Conservation (phyloP, 2,113 vertebrate genomes). For the Myrmophylax atrothorax region DNA sequence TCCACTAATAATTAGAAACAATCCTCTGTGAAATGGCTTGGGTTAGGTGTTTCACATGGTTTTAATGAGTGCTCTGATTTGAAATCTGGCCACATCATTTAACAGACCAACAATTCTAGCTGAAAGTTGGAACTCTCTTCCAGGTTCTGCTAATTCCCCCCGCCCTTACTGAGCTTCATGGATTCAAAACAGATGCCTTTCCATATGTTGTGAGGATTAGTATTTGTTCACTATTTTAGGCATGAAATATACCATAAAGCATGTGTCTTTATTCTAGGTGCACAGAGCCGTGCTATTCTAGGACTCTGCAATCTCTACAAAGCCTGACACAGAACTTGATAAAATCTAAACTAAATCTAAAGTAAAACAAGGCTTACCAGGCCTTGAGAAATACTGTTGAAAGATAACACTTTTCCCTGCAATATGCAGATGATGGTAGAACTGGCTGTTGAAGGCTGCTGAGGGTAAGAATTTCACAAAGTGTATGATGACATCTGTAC, state of each 20-base stretch:
- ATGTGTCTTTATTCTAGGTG: neutral
- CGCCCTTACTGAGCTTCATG: neutral
- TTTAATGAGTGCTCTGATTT: neutral
- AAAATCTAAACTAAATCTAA: neutral
- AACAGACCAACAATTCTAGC: neutral
- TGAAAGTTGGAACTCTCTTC: neutral
- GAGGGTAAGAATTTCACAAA: slow-evolving; percentile 45
- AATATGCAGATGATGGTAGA: neutral
- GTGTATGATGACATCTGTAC: slow-evolving; percentile 3
- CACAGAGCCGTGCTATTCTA: neutral
- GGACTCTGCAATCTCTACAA: neutral
- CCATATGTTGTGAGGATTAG: neutral
- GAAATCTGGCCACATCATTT: neutral
- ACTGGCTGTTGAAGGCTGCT: neutral
- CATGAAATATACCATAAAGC: neutral
- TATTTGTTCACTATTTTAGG: neutral
- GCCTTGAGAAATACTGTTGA: slow-evolving; percentile 14
- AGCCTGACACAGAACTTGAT: neutral
- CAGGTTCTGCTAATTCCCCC: neutral
- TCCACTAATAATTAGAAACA: neutral
- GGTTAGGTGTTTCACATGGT: neutral
- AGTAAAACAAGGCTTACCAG: neutral
- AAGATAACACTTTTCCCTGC: slow-evolving; percentile 20
- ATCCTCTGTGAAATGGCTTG: neutral
- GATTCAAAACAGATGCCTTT: neutral